Evolutionary conservation across 2,888 invertebrate genomes (phyloP).

Genomic region (Lasioglossum leucozonium): DNA sequence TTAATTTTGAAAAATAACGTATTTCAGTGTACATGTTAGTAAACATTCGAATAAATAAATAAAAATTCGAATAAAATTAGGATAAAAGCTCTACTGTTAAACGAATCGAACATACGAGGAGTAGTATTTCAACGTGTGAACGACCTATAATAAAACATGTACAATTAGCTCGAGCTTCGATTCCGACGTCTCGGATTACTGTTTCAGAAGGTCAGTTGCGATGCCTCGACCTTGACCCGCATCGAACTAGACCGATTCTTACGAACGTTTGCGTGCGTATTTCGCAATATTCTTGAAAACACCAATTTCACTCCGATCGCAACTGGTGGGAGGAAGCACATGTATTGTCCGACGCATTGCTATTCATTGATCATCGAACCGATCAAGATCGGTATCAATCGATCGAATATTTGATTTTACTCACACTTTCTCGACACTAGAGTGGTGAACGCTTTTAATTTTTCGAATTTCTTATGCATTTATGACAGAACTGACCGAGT

Average conservation of each 20-base stretch:
- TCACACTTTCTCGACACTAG: not conserved
- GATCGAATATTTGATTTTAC: not conserved
- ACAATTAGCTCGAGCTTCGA: not conserved
- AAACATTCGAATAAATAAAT: too few relatives aligned
- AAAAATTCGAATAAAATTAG: too few relatives aligned
- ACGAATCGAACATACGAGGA: too few relatives aligned
- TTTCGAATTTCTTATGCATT: too few relatives aligned
- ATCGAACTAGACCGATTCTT: slow-evolving; percentile 76
- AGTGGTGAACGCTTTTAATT: too few relatives aligned
- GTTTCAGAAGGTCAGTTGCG: slow-evolving; percentile 34
- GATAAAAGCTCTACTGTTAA: too few relatives aligned
- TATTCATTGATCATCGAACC: slow-evolving; percentile 23
- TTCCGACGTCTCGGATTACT: slow-evolving; percentile 17
- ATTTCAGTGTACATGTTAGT: too few relatives aligned
- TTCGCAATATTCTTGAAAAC: slow-evolving; percentile 75
- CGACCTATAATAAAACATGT: not conserved
- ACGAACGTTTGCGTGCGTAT: slow-evolving; percentile 73
- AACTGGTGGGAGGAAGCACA: slow-evolving; percentile 77
- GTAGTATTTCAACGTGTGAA: not conserved
- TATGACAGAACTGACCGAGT: too few relatives aligned
- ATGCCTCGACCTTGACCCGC: slow-evolving; percentile 79
- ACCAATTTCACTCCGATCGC: slow-evolving; percentile 82
- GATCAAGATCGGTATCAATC: not conserved
- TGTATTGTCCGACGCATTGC: slow-evolving; percentile 19
- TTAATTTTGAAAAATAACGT: too few relatives aligned